Percentiles rank a stretch among this genome's conserved stretches.
Evolutionary conservation across 2,113 vertebrate species (phyloP).

Genomic region (Saguinus midas): DNA sequence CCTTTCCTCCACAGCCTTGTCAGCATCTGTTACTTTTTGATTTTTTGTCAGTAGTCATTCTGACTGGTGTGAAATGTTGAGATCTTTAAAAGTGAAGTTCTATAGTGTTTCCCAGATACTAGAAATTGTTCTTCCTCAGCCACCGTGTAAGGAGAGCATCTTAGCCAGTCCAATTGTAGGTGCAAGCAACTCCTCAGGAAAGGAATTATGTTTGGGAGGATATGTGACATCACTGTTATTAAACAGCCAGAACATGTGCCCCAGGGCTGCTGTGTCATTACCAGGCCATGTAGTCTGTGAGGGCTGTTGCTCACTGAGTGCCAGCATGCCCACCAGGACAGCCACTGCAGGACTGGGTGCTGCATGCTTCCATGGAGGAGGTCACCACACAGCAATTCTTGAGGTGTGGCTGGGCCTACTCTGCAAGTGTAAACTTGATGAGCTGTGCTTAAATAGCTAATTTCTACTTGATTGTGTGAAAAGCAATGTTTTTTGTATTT

Average conservation of each 20-base stretch:
- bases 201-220: neutral
- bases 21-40: too few relatives aligned
- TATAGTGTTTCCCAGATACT: neutral
- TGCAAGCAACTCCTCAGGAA: neutral
- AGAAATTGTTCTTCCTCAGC: neutral
- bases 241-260: neutral
- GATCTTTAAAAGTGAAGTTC: neutral
- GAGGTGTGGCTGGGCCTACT: neutral
- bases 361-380: too few relatives aligned
- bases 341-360: neutral
- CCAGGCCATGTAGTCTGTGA: neutral
- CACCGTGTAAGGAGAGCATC: neutral
- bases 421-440: neutral
- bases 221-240: too few relatives aligned
- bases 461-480: neutral
- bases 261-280: neutral
- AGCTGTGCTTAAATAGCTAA: neutral
- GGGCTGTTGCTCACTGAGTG: neutral
- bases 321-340: neutral
- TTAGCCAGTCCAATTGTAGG: neutral
- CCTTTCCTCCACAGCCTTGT: too few relatives aligned
- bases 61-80: too few relatives aligned
- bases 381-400: neutral
- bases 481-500: neutral
- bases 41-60: too few relatives aligned